These are phyloP conservation scores for Cavia porcellus DNA, from an alignment of 2,113 vertebrate species.

Conservation along the genomic window DNA sequence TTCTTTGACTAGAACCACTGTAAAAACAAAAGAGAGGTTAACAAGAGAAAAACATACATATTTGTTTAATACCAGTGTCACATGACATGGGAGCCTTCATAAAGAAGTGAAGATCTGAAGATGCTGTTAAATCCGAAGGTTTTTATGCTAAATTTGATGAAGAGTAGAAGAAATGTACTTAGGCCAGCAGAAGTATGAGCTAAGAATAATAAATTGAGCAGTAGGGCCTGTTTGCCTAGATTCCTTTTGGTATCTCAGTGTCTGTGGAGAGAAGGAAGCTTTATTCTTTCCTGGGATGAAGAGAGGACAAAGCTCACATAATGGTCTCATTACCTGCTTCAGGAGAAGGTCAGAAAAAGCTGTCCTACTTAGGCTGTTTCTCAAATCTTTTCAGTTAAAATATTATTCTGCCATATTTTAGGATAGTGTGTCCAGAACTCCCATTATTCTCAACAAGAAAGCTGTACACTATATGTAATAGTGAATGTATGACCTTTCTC, in stretches of 20 bases:
- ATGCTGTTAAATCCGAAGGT: not conserved
- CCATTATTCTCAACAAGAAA: not conserved
- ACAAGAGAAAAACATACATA: not conserved
- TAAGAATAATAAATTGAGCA: not conserved
- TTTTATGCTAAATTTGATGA: not conserved
- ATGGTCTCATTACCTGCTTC: not conserved
- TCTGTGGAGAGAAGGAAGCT: not conserved
- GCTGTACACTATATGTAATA: not conserved
- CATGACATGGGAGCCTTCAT: not conserved
- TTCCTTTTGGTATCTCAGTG: not conserved
- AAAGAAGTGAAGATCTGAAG: not conserved
- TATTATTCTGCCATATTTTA: not conserved
- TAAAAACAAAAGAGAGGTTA: not conserved
- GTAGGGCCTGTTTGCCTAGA: not conserved
- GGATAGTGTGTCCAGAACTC: not conserved
- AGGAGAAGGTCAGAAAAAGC: not conserved
- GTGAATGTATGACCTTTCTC: not conserved
- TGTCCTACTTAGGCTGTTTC: not conserved
- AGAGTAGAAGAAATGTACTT: not conserved
- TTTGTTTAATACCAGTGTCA: not conserved
- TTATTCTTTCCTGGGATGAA: not conserved
- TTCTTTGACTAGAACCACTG: not conserved
- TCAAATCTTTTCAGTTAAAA: constrained; percentile 3
- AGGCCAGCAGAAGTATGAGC: not conserved
- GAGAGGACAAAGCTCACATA: not conserved